phyloP scores from a whole-genome alignment of 23 tunicate genomes.

The Corella eumyota region DNA sequence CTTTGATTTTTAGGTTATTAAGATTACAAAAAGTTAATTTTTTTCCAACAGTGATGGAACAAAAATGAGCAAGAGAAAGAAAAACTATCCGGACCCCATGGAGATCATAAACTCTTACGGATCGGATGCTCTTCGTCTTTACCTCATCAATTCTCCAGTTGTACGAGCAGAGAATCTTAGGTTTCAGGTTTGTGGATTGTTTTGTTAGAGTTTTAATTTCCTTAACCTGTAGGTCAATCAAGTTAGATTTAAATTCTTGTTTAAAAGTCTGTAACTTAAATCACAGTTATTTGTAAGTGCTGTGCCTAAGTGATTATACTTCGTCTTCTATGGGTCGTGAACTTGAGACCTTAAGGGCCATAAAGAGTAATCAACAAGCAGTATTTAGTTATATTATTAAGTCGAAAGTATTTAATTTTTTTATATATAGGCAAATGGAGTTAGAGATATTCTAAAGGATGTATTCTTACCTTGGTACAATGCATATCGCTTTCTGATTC shows the following conservation, averaged over 20 bases:
- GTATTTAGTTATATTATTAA: too few species aligned
- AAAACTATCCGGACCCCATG: conserved; percentile 96
- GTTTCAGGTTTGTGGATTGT: conserved; percentile 42
- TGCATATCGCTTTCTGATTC: conserved; percentile 86
- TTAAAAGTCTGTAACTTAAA: too few species aligned
- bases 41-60: too few species aligned
- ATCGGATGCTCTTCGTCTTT: conserved; percentile 93
- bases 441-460: conserved; percentile 74
- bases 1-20: too few species aligned
- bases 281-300: too few species aligned
- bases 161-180: conserved; percentile 94
- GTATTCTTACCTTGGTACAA: conserved; percentile 99
- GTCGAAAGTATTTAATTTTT: too few species aligned
- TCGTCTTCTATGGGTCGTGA: too few species aligned
- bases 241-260: not conserved
- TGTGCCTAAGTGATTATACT: too few species aligned
- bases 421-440: conserved; percentile 82
- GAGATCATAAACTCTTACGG: conserved; percentile 70
- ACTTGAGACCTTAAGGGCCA: too few species aligned
- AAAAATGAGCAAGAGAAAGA: conserved; percentile 97
- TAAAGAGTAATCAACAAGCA: too few species aligned
- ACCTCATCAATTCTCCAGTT: conserved; percentile 92
- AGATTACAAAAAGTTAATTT: too few species aligned
- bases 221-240: not conserved
- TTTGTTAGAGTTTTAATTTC: not conserved